Base-by-base conservation (phyloP, 2,888 invertebrate genomes). In the Parnassius smintheus region DNA sequence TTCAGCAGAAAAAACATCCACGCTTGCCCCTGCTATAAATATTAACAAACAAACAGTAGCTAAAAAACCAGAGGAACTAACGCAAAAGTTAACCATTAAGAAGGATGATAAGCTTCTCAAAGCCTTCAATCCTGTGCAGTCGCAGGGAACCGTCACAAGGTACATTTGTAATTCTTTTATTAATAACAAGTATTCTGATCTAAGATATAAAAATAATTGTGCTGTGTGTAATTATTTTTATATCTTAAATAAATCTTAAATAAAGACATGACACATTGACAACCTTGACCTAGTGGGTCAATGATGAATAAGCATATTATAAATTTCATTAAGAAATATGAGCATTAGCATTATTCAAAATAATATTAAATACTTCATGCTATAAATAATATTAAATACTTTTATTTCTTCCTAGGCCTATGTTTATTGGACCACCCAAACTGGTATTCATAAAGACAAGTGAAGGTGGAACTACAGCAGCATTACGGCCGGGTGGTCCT, bases 381-480 rank as follows among this genome's bases (percentile, higher is more conserved):
- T 35, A 35, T 35, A 35, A 35, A 35, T 35, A 35, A 35, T 35
- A 35, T 35, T 35, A 35, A 51, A 35, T 18, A 55, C n/a, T 18
- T 42, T 42, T 44, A 9, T 48, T 22, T 59, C 35, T 54, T 73
- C 61, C 56, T 74, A 90, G 92, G 61, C 92, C 92, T 61, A 89
- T 92, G 87, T 92, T 92, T 69, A 90, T 92, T 18, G 91, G 91
- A 1, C 92, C 92, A 4, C 92, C 92, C 2, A 92, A 92, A 64
- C 74, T 92, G 57, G 92, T 92, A 1, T 92, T 92, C 70, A 92
- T 92, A 56, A 92, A 92, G 74, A 92, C 92, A 1, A 75, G 85
- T 0, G 92, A 91, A 67, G 88, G 86, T 0, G 80, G 78, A 2
- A 81, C 85, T 0, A 85, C 86, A 66, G 85, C 87, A 1, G 83